Evolutionary conservation across 2,888 invertebrate genomes (phyloP).

Genomic region (Camponotus fellah): DNA sequence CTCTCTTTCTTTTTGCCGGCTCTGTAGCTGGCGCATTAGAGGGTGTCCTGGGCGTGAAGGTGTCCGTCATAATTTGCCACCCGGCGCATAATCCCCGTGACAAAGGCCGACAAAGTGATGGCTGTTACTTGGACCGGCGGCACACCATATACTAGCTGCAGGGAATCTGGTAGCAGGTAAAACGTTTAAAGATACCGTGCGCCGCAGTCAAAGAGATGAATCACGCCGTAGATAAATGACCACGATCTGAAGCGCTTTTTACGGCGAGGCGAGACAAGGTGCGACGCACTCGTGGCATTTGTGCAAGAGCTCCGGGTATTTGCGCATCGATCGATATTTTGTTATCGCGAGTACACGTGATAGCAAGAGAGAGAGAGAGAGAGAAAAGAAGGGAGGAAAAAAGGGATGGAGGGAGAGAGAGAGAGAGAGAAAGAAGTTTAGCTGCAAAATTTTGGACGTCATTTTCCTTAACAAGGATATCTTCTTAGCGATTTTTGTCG

Average conservation of each 20-base stretch:
- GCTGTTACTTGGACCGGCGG: constrained; percentile 75
- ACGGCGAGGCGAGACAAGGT: neutral
- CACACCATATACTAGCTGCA: constrained; percentile 72
- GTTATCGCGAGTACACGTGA: constrained; percentile 18
- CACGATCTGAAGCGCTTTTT: constrained; percentile 54
- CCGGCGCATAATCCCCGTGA: constrained; percentile 80
- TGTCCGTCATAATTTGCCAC: constrained; percentile 82
- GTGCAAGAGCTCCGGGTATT: constrained; percentile 18
- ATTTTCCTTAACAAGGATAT: neutral
- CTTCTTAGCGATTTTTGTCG: neutral
- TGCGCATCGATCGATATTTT: constrained; percentile 25
- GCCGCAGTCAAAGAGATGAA: constrained; percentile 65
- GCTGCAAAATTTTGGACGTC: neutral
- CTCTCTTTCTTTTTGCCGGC: constrained; percentile 52
- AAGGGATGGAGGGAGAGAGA: too few relatives aligned
- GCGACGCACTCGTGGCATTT: constrained; percentile 22
- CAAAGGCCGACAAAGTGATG: constrained; percentile 81
- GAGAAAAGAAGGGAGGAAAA: neutral
- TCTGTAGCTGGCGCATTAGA: constrained; percentile 65
- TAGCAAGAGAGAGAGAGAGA: constrained; percentile 20
- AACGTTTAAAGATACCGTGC: constrained; percentile 70
- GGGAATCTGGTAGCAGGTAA: constrained; percentile 79
- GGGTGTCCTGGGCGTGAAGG: constrained; percentile 76
- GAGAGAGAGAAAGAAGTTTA: neutral
- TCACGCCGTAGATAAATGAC: constrained; percentile 64